A percentile compares a stretch with the other conserved stretches of the same genome.
phyloP scores from a whole-genome alignment of 2,888 invertebrate genomes.

The Congeria kusceri region DNA sequence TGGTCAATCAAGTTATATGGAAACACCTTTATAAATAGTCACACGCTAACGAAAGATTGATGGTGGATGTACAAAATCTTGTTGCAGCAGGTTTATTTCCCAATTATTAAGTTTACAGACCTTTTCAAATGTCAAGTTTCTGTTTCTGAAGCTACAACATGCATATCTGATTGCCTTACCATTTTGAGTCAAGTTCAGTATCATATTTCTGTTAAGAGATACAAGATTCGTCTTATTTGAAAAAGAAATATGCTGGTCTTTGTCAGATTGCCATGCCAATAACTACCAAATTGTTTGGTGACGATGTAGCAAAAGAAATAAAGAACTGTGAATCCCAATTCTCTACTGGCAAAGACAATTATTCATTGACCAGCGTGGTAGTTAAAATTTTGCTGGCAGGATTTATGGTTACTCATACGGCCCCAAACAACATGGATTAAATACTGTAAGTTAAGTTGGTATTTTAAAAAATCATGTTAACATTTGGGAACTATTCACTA shows the following conservation, averaged over 20 bases:
- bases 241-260: constrained; percentile 22
- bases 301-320: no score
- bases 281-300: no score
- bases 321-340: no score
- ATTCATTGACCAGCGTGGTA: no score
- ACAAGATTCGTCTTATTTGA: constrained; percentile 20
- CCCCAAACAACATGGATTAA: no score
- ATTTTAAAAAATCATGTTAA: constrained; percentile 12
- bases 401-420: no score
- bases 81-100: not conserved
- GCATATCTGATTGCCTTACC: constrained; percentile 21
- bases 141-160: constrained; percentile 6
- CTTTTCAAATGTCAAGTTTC: not conserved
- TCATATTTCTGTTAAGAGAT: constrained; percentile 22
- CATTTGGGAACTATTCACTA: constrained; percentile 19
- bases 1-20: constrained; percentile 33
- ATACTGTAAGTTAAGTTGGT: constrained; percentile 13
- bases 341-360: constrained; percentile 21
- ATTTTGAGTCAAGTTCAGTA: no score
- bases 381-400: no score
- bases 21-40: constrained; percentile 7
- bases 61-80: constrained; percentile 27
- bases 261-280: constrained; percentile 8
- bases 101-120: constrained; percentile 19
- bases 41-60: constrained; percentile 1